Evolutionary conservation across 2,888 invertebrate genomes (phyloP).

Genomic region (Eilema sororculum): DNA sequence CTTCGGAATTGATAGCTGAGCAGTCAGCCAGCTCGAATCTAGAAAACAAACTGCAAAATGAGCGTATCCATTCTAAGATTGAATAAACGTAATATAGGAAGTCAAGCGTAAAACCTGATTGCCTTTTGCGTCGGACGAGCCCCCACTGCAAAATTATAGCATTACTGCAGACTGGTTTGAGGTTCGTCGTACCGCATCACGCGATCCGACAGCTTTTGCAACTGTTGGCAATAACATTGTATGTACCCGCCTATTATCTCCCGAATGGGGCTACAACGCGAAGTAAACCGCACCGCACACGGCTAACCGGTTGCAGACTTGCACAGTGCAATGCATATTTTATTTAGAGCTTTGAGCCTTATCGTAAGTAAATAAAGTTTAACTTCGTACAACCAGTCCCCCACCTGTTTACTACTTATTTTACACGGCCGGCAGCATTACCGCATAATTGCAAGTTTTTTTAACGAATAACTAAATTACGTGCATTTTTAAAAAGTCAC

Average conservation of each 20-base stretch:
- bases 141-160: not conserved
- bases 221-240: slow-evolving; percentile 17
- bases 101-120: not conserved
- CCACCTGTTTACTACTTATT: not conserved
- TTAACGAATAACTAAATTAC: not conserved
- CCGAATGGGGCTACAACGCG: not conserved
- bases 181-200: not conserved
- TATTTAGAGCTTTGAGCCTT: not conserved
- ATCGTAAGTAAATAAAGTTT: not conserved
- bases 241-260: not conserved
- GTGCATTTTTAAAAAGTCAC: not conserved
- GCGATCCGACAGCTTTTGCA: not conserved
- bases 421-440: not conserved
- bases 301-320: not conserved
- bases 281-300: not conserved
- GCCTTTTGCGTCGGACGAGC: not conserved
- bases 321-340: not conserved
- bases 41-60: not conserved
- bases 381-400: not conserved
- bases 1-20: too few relatives aligned
- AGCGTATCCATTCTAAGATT: not conserved
- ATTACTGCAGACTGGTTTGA: not conserved
- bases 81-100: not conserved
- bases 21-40: too few relatives aligned
- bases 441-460: not conserved